Evolutionary conservation across 2,113 vertebrate genomes (phyloP).

Genomic region (Syngnathus floridae): DNA sequence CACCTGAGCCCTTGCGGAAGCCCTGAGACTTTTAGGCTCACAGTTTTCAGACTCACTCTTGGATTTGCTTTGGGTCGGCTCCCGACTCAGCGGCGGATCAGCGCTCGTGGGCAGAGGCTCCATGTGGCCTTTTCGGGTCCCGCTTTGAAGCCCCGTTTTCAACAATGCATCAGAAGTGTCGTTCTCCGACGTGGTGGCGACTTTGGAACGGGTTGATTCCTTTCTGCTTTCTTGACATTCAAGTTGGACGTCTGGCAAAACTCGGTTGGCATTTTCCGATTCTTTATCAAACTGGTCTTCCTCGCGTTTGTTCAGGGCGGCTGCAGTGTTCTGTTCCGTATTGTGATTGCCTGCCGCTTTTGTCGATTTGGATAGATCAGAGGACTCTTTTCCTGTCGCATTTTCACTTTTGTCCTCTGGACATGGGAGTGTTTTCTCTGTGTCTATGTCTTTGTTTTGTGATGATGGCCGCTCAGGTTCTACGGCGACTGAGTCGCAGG

Average conservation of each 20-base stretch:
- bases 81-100: not conserved
- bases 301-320: not conserved
- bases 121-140: not conserved
- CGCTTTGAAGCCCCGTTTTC: too few relatives aligned
- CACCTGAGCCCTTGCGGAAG: too few relatives aligned
- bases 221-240: not conserved
- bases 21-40: too few relatives aligned
- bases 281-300: not conserved
- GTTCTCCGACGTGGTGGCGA: not conserved
- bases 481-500: not conserved
- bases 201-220: constrained; percentile 4
- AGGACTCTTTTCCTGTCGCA: not conserved
- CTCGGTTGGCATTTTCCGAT: not conserved
- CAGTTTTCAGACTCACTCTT: too few relatives aligned
- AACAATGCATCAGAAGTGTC: not conserved
- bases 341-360: not conserved
- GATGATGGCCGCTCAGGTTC: not conserved
- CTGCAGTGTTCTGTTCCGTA: constrained; percentile 8
- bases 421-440: not conserved
- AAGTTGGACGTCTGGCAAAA: not conserved
- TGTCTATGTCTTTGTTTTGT: not conserved
- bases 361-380: not conserved
- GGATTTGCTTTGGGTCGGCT: not conserved
- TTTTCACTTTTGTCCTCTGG: not conserved
- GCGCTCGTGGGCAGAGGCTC: too few relatives aligned